phyloP scores from a whole-genome alignment of 2,113 vertebrate genomes.

The Galeopterus variegatus region DNA sequence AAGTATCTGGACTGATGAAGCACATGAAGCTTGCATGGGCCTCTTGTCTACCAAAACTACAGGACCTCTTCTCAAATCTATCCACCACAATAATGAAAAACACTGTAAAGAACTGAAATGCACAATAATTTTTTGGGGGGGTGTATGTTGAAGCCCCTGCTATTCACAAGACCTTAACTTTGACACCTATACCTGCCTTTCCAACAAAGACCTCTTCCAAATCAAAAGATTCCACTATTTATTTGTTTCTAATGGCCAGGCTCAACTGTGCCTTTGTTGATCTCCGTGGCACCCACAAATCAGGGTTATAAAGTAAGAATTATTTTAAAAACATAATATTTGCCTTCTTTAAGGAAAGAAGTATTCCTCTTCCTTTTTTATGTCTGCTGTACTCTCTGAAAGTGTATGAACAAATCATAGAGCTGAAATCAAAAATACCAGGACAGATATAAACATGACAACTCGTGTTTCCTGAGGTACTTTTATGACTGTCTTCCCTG shows the following conservation, averaged over 20 bases:
- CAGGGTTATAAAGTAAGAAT: not conserved
- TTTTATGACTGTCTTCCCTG: not conserved
- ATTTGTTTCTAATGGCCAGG: not conserved
- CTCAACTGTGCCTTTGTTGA: not conserved
- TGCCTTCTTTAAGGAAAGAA: not conserved
- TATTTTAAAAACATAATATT: not conserved
- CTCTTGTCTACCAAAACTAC: not conserved
- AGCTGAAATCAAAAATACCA: not conserved
- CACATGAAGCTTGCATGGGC: not conserved
- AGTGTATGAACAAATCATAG: not conserved
- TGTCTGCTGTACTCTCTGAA: not conserved
- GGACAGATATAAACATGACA: not conserved
- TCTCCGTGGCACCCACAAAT: not conserved
- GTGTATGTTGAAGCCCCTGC: not conserved
- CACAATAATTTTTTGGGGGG: not conserved
- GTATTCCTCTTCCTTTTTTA: not conserved
- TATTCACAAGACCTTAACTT: not conserved
- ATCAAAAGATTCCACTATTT: not conserved
- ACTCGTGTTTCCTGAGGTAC: too few species aligned
- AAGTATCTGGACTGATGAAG: not conserved
- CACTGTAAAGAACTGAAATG: not conserved
- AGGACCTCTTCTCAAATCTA: not conserved
- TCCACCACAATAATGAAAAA: not conserved
- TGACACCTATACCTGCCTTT: not conserved
- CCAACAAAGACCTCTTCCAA: not conserved